Evolutionary conservation across 2,113 vertebrate species (phyloP), one percentile per base, ranked within the genome.

Genomic region (Setophaga kirtlandii): DNA sequence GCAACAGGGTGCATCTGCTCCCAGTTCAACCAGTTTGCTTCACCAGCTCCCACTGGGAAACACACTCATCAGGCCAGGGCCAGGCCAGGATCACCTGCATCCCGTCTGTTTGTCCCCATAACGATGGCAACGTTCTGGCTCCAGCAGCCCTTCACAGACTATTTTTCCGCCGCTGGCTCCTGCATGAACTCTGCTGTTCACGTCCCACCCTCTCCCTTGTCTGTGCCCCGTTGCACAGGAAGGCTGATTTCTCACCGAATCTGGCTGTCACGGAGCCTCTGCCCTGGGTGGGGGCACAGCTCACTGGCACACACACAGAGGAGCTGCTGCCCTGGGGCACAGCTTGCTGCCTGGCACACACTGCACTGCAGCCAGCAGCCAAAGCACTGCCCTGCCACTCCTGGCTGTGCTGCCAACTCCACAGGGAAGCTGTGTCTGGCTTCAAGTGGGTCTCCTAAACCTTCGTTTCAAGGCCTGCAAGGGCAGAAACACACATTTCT

Each of bases 141-240:
- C 46, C 86, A 14, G 87, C 77, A 59, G 92, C 81, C 16, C 0
- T 53, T 83, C 2, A 0, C 79, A 58, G 94, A 22, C 71, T 77
- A 0, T 88, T 94, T 93, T 95, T 94, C 94, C 95, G 47, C 89
- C 2, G 33, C 60, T 96, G 95, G 95, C 95, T 97, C 94, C 88
- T 62, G 49, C 79, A 7, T 89, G 95, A 94, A 92, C 95, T 93
- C 83, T 52, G 88, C 76, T 0, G 76, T 74, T 95, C 90, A 15
- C 2, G 83, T 96, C 95, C 96, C 96, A 97, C 96, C 94, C 96
- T 95, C 96, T 97, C 79, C 79, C 82, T 46, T 28, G 24, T 88
- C 96, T 83, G 76, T 94, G 95, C 91, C 96, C 91, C 0, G 19
- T 24, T 75, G 86, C 68, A 92, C 42, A 77, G 83, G 41, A 92